Conservation (phyloP, 2,113 vertebrate species). For the Ciconia maguari region DNA sequence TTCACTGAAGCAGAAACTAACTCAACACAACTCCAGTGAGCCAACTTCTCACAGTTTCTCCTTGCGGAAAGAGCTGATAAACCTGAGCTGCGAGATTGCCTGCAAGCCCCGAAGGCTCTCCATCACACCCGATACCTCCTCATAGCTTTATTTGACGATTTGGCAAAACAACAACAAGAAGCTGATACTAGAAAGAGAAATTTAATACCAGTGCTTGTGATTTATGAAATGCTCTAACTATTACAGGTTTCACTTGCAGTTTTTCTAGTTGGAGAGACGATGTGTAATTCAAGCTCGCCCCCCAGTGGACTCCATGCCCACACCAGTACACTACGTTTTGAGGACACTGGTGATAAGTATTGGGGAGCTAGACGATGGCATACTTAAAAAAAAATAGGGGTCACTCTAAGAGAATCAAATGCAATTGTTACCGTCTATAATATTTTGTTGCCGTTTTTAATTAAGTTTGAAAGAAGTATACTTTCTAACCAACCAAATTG, state of each 20-base stretch:
- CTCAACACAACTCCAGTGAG: not conserved
- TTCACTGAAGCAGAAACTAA: conserved; percentile 43
- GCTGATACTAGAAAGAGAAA: conserved; percentile 43
- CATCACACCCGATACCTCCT: conserved; percentile 15
- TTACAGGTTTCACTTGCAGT: not conserved
- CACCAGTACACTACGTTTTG: not conserved
- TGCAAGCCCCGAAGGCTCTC: not conserved
- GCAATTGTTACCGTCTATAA: not conserved
- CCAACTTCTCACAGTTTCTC: conserved; percentile 42
- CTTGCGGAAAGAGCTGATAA: conserved; percentile 7
- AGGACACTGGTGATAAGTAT: not conserved
- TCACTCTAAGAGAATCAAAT: not conserved
- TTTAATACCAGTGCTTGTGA: not conserved
- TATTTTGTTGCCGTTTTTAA: not conserved
- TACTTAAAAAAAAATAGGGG: not conserved
- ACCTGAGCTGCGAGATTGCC: conserved; percentile 38
- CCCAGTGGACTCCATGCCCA: conserved; percentile 67
- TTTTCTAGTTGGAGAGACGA: not conserved
- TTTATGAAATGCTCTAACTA: not conserved
- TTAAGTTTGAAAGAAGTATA: not conserved
- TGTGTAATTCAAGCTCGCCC: conserved; percentile 67
- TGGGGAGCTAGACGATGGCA: not conserved
- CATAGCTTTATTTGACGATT: conserved; percentile 5
- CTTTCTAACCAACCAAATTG: not conserved
- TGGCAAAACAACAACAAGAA: conserved; percentile 37